These are phyloP conservation scores for Platerodrilus igneus DNA, from an alignment of 2,888 invertebrate genomes.

Conservation along the genomic window DNA sequence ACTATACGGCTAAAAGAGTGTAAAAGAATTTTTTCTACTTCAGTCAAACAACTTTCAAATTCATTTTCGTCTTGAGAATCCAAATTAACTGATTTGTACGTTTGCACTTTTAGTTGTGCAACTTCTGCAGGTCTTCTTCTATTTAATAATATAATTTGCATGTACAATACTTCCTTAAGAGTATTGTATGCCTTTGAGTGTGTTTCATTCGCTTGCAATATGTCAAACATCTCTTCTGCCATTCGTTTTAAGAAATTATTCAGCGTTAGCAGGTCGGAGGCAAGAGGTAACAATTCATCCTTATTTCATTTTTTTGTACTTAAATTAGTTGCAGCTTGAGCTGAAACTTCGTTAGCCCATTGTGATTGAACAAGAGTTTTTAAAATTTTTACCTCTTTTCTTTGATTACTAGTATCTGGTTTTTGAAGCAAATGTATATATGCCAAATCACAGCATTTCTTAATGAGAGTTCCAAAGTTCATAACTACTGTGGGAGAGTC, in stretches of 20 bases:
- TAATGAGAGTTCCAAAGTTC: conserved; percentile 31
- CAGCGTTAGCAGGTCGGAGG: conserved; percentile 25
- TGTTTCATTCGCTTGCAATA: conserved; percentile 1
- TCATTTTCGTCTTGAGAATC: conserved; percentile 9
- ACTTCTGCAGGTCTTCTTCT: conserved; percentile 26
- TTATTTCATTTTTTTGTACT: conserved; percentile 31
- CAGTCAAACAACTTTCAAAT: conserved; percentile 21
- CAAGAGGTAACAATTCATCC: conserved; percentile 28
- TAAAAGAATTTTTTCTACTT: conserved; percentile 25
- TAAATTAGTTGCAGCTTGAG: conserved; percentile 29
- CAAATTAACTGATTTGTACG: conserved; percentile 16
- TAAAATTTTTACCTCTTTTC: conserved; percentile 28
- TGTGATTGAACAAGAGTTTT: conserved; percentile 29
- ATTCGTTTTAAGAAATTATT: conserved; percentile 19
- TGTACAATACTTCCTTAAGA: conserved; percentile 24
- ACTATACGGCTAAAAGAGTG: conserved; percentile 17
- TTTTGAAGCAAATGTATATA: conserved; percentile 24
- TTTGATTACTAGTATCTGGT: conserved; percentile 16
- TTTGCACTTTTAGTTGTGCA: conserved; percentile 15
- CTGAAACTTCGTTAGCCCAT: conserved; percentile 31
- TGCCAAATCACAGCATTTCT: conserved; percentile 31
- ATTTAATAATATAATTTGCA: conserved; percentile 26
- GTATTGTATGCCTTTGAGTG: conserved; percentile 17
- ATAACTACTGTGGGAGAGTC: conserved; percentile 30
- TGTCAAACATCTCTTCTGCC: conserved; percentile 7